phyloP scores from a whole-genome alignment of 2,888 invertebrate species.

The Entomobrya proxima region DNA sequence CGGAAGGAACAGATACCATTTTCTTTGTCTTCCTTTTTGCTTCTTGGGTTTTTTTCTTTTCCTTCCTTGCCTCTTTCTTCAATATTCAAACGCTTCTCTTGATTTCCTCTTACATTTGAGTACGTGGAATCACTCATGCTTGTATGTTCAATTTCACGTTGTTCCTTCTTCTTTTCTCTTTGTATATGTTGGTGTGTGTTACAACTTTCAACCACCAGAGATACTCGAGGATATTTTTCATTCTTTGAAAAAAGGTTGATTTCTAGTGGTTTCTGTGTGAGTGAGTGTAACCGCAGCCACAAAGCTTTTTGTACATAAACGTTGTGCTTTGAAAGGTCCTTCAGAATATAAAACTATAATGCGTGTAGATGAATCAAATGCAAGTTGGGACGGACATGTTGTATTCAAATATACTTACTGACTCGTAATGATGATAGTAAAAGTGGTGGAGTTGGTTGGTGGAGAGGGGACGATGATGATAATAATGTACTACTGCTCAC shows the following conservation, averaged over 20 bases:
- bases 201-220: too few species aligned
- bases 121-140: slow-evolving; percentile 25
- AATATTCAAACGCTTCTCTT: slow-evolving; percentile 39
- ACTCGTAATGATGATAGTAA: too few species aligned
- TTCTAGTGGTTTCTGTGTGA: not conserved
- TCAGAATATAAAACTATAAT: too few species aligned
- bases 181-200: not conserved
- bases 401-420: too few species aligned
- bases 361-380: too few species aligned
- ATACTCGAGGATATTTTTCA: slow-evolving; percentile 26
- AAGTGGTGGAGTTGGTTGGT: too few species aligned
- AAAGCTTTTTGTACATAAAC: too few species aligned
- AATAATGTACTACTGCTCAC: too few species aligned
- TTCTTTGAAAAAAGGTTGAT: slow-evolving; percentile 8
- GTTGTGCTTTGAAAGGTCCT: too few species aligned
- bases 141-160: slow-evolving; percentile 35
- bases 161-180: not conserved
- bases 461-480: too few species aligned
- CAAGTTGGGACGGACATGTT: too few species aligned
- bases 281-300: not conserved
- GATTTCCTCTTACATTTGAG: slow-evolving; percentile 14
- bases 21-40: slow-evolving; percentile 15
- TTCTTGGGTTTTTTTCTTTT: not conserved
- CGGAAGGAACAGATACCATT: slow-evolving; percentile 14
- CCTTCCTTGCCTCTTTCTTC: not conserved